Base-by-base conservation (phyloP, 2,113 vertebrate species). In the Empidonax alnorum region DNA sequence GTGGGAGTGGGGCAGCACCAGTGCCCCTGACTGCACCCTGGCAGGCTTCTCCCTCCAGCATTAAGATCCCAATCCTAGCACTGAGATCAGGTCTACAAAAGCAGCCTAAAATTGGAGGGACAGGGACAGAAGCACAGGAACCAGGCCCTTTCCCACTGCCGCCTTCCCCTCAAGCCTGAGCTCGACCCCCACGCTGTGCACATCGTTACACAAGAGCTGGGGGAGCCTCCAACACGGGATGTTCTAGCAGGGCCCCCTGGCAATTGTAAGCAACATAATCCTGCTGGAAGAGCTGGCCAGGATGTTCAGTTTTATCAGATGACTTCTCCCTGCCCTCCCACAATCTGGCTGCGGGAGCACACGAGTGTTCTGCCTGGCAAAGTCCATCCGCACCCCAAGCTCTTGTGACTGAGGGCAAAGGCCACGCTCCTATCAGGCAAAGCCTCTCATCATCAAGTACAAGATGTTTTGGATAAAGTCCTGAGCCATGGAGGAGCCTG, bases 301-400 rank as follows among this genome's bases (percentile, higher is more conserved):
- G 89, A 88, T n/a, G 63, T 37, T 79, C 18, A 18, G 71, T 77
- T 84, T 87, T 95, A 96, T 95, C 94, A 95, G 94, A 96, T 96
- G 93, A 94, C 95, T 96, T 84, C 93, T 96, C 93, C 77, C 84
- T 95, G 91, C 84, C 93, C 93, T 96, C 91, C 78, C 25, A 33
- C 93, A 83, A 62, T 94, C 93, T 62, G 74, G 74, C 93, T 25
- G 87, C 2, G 1, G 89, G 67, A 93, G 87, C 21, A 25, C 53
- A 89, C 1, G 55, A 90, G 68, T 9, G 78, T 6, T 79, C 82
- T 82, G 89, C 84, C 91, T 94, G 94, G 94, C 94, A 97, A 97
- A 97, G 97, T 96, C 93, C 97, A 94, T 82, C 84, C 85, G 85
- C 72, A 1, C 79, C 2, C 93, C 85, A 65, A 82, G 76, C 91